Conservation (phyloP, 2,888 invertebrate species). For the Galerucella pusilla region DNA sequence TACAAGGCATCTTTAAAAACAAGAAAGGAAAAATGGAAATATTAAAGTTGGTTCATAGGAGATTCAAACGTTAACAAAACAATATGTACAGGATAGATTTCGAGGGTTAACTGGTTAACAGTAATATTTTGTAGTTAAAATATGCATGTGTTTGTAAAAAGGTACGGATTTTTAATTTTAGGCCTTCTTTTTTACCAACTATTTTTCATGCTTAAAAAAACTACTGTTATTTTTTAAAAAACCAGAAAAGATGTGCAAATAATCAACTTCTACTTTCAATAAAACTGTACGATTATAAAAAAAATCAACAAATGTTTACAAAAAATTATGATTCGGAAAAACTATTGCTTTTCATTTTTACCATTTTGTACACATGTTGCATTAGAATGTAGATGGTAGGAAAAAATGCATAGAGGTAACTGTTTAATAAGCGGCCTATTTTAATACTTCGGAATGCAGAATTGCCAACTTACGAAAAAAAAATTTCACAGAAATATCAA, state of each 20-base stretch:
- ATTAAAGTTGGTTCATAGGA: constrained; percentile 7
- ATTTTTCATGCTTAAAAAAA: neutral
- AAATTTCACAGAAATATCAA: neutral
- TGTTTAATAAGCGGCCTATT: constrained; percentile 42
- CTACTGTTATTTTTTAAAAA: constrained; percentile 22
- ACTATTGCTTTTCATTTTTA: constrained; percentile 46
- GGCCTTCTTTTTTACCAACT: neutral
- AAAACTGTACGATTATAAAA: constrained; percentile 45
- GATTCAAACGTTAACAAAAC: constrained; percentile 25
- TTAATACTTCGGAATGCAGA: constrained; percentile 33
- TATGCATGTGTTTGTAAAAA: neutral
- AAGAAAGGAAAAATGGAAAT: neutral
- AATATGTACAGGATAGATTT: constrained; percentile 13
- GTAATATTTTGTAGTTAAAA: neutral
- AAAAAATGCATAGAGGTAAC: constrained; percentile 41
- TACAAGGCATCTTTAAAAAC: neutral
- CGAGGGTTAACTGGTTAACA: constrained; percentile 13
- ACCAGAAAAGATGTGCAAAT: constrained; percentile 29
- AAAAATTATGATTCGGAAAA: constrained; percentile 24
- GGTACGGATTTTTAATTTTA: neutral
- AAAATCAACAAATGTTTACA: constrained; percentile 10
- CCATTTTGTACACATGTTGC: constrained; percentile 48
- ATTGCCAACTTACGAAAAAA: constrained; percentile 13
- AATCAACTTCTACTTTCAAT: neutral
- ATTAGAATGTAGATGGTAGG: constrained; percentile 48